Evolutionary conservation across 2,113 vertebrate genomes (phyloP), one percentile per base, ranked within the genome.

Genomic region (Delphinus delphis): DNA sequence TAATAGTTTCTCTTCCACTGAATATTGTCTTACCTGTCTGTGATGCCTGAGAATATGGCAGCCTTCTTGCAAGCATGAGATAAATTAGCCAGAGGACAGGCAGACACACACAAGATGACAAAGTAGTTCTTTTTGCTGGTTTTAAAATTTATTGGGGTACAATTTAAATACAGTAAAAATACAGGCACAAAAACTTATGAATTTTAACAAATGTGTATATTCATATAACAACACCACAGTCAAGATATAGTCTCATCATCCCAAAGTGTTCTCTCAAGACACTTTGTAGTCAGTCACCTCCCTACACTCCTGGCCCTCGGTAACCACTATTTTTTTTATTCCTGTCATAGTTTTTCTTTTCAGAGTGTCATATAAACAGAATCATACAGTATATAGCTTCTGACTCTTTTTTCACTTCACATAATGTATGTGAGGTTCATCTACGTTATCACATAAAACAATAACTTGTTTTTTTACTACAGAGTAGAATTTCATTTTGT

Each of bases 111-210:
- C 5, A 88, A 31, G n/a, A 81, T 68, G 50, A 74, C 21, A 82
- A 63, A 89, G 26, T 17, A 7, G 0, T 60, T 44, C 38, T 80
- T 88, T 55, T 58, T 36, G 7, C 60, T 74, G 65, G 15, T 71
- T 89, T 82, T 76, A 23, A 23, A 71, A 58, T 36, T 28, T 80
- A 53, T 36, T 62, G 44, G 47, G 6, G 2, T 65, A 74, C 25
- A 88, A 80, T 74, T 90, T 96, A 83, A 93, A 86, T 33, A 67
- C 2, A 88, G 15, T n/a, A 62, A 84, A 95, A 84, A 21, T 73
- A 10, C 1, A 63, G 14, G 1, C 41, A 0, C 7, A 77, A 62
- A 91, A 77, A 33, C 5, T 7, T n/a, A 4, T 65, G 25, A 85
- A 38, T 93, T 93, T 81, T 76, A 12, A 62, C 18, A 90, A 84